Conservation (phyloP, 2,888 invertebrate species). For the Lordiphosa andalusiaca region DNA sequence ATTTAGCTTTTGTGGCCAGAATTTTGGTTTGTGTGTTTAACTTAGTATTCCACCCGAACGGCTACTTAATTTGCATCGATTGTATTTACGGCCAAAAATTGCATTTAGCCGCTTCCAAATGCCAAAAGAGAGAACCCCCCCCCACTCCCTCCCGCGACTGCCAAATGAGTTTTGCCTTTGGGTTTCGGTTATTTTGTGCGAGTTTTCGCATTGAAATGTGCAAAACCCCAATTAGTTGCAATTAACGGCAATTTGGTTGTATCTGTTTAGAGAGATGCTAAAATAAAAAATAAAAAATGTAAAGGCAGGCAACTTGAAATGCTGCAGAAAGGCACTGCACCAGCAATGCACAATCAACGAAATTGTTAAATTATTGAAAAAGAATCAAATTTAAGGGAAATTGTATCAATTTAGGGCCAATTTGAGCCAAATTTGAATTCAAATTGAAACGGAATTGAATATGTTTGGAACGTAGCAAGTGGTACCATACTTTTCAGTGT, state of each 20-base stretch:
- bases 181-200: slow-evolving; percentile 65
- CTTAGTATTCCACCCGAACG: slow-evolving; percentile 20
- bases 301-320: slow-evolving; percentile 11
- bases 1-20: slow-evolving; percentile 11
- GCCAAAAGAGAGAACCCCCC: slow-evolving; percentile 24
- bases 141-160: background rate
- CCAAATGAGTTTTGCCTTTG: slow-evolving; percentile 19
- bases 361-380: too few species aligned
- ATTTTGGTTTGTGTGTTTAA: slow-evolving; percentile 24
- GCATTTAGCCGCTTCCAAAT: slow-evolving; percentile 45
- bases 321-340: slow-evolving; percentile 15
- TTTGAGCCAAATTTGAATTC: background rate
- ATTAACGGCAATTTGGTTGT: slow-evolving; percentile 56
- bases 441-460: background rate
- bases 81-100: slow-evolving; percentile 45
- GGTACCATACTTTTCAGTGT: too few species aligned
- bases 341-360: too few species aligned
- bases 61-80: slow-evolving; percentile 64
- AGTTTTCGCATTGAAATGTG: slow-evolving; percentile 66
- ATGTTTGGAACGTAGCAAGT: too few species aligned
- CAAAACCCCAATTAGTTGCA: slow-evolving; percentile 63
- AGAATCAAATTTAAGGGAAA: background rate
- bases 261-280: slow-evolving; percentile 35
- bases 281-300: too few species aligned
- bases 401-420: background rate